These are phyloP conservation scores for Tetramorium simillimum DNA, from an alignment of 1,140 invertebrate genomes.

Conservation along the genomic window DNA sequence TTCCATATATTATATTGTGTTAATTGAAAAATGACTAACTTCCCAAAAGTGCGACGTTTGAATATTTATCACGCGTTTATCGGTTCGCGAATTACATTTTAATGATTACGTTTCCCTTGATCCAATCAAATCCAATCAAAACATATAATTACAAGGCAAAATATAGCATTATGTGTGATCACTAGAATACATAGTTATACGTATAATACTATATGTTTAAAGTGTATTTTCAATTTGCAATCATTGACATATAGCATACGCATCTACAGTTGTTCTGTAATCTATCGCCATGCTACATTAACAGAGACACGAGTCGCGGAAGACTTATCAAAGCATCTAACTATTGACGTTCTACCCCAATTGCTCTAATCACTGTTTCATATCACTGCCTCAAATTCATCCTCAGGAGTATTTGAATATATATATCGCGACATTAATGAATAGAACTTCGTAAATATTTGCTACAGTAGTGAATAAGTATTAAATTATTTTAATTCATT, in stretches of 20 bases:
- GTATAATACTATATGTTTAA: not conserved
- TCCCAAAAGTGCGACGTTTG: not conserved
- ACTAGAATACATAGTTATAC: not conserved
- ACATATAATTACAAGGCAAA: not conserved
- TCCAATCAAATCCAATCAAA: not conserved
- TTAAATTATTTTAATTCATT: not conserved
- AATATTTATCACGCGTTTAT: slow-evolving; percentile 2
- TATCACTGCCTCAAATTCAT: slow-evolving; percentile 17
- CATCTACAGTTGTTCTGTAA: not conserved
- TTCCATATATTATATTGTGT: not conserved
- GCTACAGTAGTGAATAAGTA: no score
- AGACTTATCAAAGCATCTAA: slow-evolving; percentile 33
- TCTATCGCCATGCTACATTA: slow-evolving; percentile 12
- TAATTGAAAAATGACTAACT: slow-evolving; percentile 43
- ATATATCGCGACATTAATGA: not conserved
- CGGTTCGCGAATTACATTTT: not conserved
- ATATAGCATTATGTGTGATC: not conserved
- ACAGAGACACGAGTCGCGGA: slow-evolving; percentile 20
- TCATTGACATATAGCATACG: not conserved
- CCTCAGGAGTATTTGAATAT: not conserved
- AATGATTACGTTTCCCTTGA: not conserved
- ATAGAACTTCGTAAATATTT: not conserved
- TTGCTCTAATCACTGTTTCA: slow-evolving; percentile 26
- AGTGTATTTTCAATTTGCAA: not conserved
- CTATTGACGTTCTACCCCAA: slow-evolving; percentile 36